phyloP scores from a whole-genome alignment of 2,113 vertebrate genomes.

The Plecotus auritus region DNA sequence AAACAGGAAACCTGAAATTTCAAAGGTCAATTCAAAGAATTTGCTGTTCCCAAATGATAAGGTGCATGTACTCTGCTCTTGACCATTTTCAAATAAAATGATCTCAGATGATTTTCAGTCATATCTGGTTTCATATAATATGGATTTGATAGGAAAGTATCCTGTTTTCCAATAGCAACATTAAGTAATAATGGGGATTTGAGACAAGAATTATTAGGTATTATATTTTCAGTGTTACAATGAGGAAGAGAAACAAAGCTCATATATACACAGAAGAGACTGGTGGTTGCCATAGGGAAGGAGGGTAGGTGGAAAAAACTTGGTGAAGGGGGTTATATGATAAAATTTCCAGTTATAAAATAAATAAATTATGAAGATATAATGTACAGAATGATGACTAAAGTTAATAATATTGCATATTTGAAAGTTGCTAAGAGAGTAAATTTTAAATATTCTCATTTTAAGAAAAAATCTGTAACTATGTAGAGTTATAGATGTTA shows the following conservation, averaged over 20 bases:
- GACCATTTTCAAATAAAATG: neutral
- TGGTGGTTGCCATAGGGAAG: neutral
- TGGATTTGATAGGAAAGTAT: neutral
- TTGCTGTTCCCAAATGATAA: neutral
- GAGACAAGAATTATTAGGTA: neutral
- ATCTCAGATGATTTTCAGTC: neutral
- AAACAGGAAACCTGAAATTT: neutral
- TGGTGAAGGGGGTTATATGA: neutral
- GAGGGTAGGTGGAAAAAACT: neutral
- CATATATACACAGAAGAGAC: neutral
- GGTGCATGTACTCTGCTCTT: neutral
- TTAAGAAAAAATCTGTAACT: neutral
- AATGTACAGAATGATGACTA: neutral
- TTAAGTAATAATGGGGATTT: neutral
- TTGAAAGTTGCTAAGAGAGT: neutral
- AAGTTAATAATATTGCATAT: neutral
- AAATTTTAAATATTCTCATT: neutral
- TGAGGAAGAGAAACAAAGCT: neutral
- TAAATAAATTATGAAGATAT: neutral
- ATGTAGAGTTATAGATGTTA: neutral
- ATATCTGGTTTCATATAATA: neutral
- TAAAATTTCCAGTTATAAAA: neutral
- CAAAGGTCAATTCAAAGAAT: neutral
- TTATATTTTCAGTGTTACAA: neutral
- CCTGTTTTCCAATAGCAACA: neutral